Conservation (phyloP, 2,113 vertebrate species). For the Anoplopoma fimbria region DNA sequence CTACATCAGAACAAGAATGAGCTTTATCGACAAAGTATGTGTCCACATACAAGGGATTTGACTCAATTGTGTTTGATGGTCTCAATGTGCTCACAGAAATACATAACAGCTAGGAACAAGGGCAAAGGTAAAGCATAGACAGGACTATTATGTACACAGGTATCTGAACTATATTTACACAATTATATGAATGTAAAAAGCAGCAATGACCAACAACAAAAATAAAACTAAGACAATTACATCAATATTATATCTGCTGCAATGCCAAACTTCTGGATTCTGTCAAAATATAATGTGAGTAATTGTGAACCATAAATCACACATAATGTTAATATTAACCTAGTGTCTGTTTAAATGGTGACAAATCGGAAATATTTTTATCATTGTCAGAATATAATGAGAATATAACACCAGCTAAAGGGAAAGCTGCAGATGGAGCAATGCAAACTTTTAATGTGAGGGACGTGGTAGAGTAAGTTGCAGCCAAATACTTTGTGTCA, state of each 20-base stretch:
- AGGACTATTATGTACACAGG: background rate
- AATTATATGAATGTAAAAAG: background rate
- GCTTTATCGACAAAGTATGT: background rate
- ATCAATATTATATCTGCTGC: background rate
- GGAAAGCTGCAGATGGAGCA: background rate
- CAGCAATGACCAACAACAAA: background rate
- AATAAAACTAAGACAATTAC: background rate
- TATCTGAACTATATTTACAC: background rate
- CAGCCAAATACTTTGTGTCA: background rate
- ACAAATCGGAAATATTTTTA: conserved; percentile 4
- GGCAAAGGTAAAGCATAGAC: background rate
- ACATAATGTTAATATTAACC: background rate
- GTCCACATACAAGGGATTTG: background rate
- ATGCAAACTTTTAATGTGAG: background rate
- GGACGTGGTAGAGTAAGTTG: background rate
- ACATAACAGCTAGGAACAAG: too few relatives aligned
- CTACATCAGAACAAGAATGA: background rate
- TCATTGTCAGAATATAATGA: conserved; percentile 16
- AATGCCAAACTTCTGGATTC: background rate
- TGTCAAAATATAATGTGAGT: conserved; percentile 17
- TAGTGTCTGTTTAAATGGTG: conserved; percentile 5
- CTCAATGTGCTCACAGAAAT: background rate
- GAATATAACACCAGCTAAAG: background rate
- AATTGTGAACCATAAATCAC: conserved; percentile 55
- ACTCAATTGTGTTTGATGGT: background rate